Evolutionary conservation across 2,797 vertebrate genomes (phyloP), one percentile per base, ranked within the genome.

Genomic region (Champsocephalus esox): DNA sequence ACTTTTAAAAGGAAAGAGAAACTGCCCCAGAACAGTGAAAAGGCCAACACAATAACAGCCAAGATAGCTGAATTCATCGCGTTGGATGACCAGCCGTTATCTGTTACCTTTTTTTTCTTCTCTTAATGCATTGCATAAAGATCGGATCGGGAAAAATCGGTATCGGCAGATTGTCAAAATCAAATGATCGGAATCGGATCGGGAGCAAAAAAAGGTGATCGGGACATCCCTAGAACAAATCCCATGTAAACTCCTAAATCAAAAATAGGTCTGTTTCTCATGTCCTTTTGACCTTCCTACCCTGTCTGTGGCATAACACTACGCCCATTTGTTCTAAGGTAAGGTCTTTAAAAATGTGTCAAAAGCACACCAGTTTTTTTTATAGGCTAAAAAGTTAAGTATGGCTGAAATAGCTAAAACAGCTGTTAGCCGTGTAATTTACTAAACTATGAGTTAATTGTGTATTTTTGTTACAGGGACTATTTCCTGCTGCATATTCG

Each of bases 211-310:
- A 19, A 19, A 19, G 19, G 19, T 19, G 19, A 19, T 19, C 19
- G 19, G 19, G 19, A 19, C 19, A 19, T 19, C 19, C 19, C 19
- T 19, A 19, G 50, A 49, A 59, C 54, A 82, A 54, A 61, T 55
- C 46, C 24, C 9, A 41, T 57, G n/a, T 14, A 46, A 60, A 66
- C 38, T 24, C 9, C 24, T 2, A 75, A 76, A 43, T 5, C 9
- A 63, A 77, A 8, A 55, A 67, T 70, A 19, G 16, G 54, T 2
- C n/a, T 1, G 5, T 43, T 11, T 8, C 7, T 54, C 28, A 16
- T 12, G 38, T 41, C 12, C 28, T 17, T 51, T 44, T 6, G 13
- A 52, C 14, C 45, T 51, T 7, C n/a, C 49, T 38, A 49, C 4
- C 3, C 13, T 9, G 1, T n/a, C 14, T 62, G 28, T 54, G 13